Base-by-base conservation (phyloP, 1,140 invertebrate genomes). In the Teleopsis dalmanni region DNA sequence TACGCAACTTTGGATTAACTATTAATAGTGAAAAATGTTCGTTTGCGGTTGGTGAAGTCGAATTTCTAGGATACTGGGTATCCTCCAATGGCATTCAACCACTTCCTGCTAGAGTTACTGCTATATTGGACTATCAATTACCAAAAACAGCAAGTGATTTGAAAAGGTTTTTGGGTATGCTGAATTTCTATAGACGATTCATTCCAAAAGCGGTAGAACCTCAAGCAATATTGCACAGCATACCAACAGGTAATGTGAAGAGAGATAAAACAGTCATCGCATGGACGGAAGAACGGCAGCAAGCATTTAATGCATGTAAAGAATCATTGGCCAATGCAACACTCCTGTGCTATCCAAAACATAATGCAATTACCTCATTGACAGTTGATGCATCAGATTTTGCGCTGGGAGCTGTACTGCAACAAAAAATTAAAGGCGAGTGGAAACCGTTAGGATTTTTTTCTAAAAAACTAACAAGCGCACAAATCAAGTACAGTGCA, bases 11-110 rank as follows among this genome's bases (percentile, higher is more conserved):
- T 60, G n/a, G n/a, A 9, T 18, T 65, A 4, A 26, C 56, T 3
- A 55, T 64, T 11, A 62, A 65, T 29, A 14, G 16, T 16, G 18
- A 25, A 50, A 63, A 71, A 55, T 62, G 59, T 36, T 7, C 52
- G 19, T 60, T 61, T 52, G 57, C 47, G 14, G 35, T 46, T 34
- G 16, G 18, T 31, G 16, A 59, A 53, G 51, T 67, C 5, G 50
- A 53, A 19, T 70, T 57, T 44, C 46, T 65, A 11, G 41, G 41
- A 3, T 16, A 43, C n/a, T 43, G 27, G 2, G n/a, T n/a, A 6
- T 22, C 43, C 7, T 1, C 16, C 3, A 13, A 45, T n/a, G n/a
- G n/a, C n/a, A n/a, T n/a, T 8, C 10, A 21, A 34, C 43, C 43
- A 21, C 22, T 21, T 4, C 16, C 29, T 13, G 16, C 33, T 4